Evolutionary conservation across 2,797 vertebrate species (phyloP), one percentile per base, ranked within the genome.

Genomic region (Malacoctenus gilli): DNA sequence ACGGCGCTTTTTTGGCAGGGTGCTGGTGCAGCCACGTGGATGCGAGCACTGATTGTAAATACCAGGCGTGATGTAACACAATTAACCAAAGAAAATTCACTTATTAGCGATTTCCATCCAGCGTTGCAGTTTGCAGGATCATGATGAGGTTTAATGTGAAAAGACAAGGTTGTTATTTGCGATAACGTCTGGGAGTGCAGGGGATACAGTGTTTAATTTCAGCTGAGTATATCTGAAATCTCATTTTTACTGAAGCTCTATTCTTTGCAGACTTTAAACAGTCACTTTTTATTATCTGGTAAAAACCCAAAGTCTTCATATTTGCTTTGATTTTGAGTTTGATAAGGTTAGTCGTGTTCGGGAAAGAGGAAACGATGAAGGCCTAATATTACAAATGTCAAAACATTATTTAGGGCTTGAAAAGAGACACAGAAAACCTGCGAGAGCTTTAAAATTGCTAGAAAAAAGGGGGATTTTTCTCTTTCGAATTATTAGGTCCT

Each of bases 61-160:
- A 30, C 38, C n/a, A 52, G 21, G 3, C 5, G n/a, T 20, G 20
- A 64, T 64, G 30, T 57, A 30, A 70, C 31, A 65, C 36, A 76
- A 66, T 77, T 67, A 76, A n/a, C n/a, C 23, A 43, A n/a, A n/a
- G n/a, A 67, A 53, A 83, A 65, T 61, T 64, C 57, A 65, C 18
- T 25, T 48, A 59, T 76, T 54, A 47, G 44, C 21, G n/a, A 25
- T 49, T 55, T 53, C 19, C 2, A 60, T 55, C n/a, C 40, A 62
- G 12, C 28, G 14, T 42, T 41, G 21, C 34, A 57, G 10, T 67
- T 74, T 51, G 13, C 44, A 30, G 13, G 42, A 52, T 38, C 60
- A 22, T 38, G 51, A 63, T 67, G 55, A 73, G 25, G 34, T 14
- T n/a, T 39, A 35, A 51, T 56, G 21, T 52, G 10, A 67, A 47